These are phyloP conservation scores for pig (Sus scrofa) DNA, from an alignment of 2,113 vertebrate species.

Conservation along the genomic window T2T-Sscrofa CM000830.6:50604001-50604500, in stretches of 20 bases:
- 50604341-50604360: not conserved
- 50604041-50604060: conserved; percentile 35
- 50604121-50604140: not conserved
- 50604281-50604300: not conserved
- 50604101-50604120: not conserved
- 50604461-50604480: too few species aligned
- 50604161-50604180: not conserved
- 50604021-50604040: not conserved
- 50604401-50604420: not conserved
- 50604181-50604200: conserved; percentile 43
- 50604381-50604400: not conserved
- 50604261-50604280: not conserved
- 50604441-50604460: not conserved
- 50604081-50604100: conserved; percentile 11
- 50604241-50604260: not conserved
- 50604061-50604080: conserved; percentile 20
- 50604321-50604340: not conserved
- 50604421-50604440: not conserved
- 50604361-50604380: not conserved
- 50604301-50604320: not conserved
- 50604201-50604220: not conserved
- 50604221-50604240: conserved; percentile 32
- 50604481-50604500: not conserved
- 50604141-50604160: not conserved
- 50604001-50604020: too few species aligned